Evolutionary conservation across 2,888 invertebrate species (phyloP), one percentile per base, ranked within the genome.

Genomic region (Lepidocyrtoides sp.): DNA sequence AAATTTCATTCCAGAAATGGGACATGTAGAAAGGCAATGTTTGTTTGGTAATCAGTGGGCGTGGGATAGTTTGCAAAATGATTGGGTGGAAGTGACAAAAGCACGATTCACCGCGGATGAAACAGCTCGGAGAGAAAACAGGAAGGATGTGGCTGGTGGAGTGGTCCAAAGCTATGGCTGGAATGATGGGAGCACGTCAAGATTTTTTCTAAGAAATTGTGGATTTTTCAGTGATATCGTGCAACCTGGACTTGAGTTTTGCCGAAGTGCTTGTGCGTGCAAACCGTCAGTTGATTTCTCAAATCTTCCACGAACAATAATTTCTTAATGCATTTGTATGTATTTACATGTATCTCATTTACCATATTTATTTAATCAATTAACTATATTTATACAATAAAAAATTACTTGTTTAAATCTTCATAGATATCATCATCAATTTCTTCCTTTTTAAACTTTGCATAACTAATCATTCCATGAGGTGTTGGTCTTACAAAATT

Each of bases 141-240:
- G 93, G 36, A 79, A 36, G 48, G 94, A 94, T 82, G 92, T 92
- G 44, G 87, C 85, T 12, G 94, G 91, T 14, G 94, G 94, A 23
- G 54, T 89, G 17, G 32, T 57, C 5, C 57, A 81, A 1, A n/a
- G 60, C n/a, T 44, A 54, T 14, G 51, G 51, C 8, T 63, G 60
- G 23, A 41, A 88, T 29, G 84, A 75, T 8, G 79, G 54, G 5
- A 57, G 69, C 4, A 17, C n/a, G 1, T 85, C 60, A 7, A n/a
- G 60, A 20, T 93, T 93, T 77, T 93, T 79, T 81, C 66, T 93
- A n/a, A 26, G 92, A 60, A 92, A 93, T 84, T 93, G 93, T 87
- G 93, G 93, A 51, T 93, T 93, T 57, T 93, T 93, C 32, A 75
- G 79, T 26, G 91, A 93, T 12, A 20, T 17, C 5, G 90, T 92